phyloP scores from a whole-genome alignment of 2,797 vertebrate species.

The Vespertilio murinus region DNA sequence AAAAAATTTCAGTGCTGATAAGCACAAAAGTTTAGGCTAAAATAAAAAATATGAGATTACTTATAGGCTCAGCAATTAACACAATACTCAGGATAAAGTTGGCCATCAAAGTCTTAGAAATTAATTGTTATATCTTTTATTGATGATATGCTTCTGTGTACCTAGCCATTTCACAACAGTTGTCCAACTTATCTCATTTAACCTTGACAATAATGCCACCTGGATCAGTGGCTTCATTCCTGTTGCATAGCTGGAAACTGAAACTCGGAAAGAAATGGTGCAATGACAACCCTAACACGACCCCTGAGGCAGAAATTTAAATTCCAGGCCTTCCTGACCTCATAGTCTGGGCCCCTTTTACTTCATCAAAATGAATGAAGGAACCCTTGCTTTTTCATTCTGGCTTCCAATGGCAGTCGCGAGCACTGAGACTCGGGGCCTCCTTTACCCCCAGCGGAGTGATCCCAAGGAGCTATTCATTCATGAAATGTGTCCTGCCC shows the following conservation, averaged over 20 bases:
- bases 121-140: background rate
- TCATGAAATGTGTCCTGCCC: background rate
- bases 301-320: background rate
- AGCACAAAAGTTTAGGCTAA: background rate
- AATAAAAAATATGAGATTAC: slow-evolving; percentile 15
- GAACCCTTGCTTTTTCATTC: background rate
- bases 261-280: background rate
- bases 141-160: background rate
- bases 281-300: background rate
- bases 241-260: background rate
- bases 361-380: background rate
- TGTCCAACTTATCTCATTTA: background rate
- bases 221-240: background rate
- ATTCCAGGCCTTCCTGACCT: background rate
- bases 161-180: background rate
- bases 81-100: background rate
- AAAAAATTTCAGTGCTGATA: background rate
- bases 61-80: background rate
- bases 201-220: background rate
- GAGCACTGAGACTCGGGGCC: background rate
- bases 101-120: background rate
- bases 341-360: background rate
- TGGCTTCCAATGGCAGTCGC: background rate
- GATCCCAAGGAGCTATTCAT: background rate
- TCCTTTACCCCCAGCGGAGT: background rate